Percentiles rank a stretch among this genome's conserved stretches.
phyloP scores from a whole-genome alignment of 2,888 invertebrate species.

The Plagiodera versicolora region DNA sequence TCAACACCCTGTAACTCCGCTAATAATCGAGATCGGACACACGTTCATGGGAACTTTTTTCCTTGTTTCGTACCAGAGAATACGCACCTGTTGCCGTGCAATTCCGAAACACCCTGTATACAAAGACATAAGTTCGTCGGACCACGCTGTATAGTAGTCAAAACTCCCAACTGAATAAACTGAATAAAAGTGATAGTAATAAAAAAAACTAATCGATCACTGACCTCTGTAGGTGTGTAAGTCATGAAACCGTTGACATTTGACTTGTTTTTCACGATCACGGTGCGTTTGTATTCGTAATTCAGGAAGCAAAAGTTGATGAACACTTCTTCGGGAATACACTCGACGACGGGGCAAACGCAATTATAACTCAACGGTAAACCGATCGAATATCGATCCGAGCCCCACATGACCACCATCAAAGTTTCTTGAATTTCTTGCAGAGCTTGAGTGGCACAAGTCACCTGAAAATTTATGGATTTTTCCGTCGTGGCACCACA shows the following conservation, averaged over 20 bases:
- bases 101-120: no score
- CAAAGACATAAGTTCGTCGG: no score
- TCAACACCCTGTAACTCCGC: no score
- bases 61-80: no score
- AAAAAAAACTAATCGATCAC: conserved; percentile 3
- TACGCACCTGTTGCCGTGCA: no score
- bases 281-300: conserved; percentile 57
- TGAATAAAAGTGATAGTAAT: no score
- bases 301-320: conserved; percentile 64
- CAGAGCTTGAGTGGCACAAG: conserved; percentile 59
- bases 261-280: conserved; percentile 56
- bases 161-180: no score
- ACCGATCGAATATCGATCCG: conserved; percentile 59
- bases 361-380: conserved; percentile 60
- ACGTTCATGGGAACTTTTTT: no score
- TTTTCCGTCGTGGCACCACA: no score
- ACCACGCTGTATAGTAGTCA: no score
- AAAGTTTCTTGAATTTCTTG: conserved; percentile 56
- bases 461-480: conserved; percentile 36
- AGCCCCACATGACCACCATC: conserved; percentile 61
- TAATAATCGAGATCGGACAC: no score
- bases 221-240: conserved; percentile 32
- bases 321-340: conserved; percentile 58
- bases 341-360: conserved; percentile 56
- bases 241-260: conserved; percentile 57